Evolutionary conservation across 2,797 vertebrate genomes (phyloP).

Genomic region (Taenioides sp.): DNA sequence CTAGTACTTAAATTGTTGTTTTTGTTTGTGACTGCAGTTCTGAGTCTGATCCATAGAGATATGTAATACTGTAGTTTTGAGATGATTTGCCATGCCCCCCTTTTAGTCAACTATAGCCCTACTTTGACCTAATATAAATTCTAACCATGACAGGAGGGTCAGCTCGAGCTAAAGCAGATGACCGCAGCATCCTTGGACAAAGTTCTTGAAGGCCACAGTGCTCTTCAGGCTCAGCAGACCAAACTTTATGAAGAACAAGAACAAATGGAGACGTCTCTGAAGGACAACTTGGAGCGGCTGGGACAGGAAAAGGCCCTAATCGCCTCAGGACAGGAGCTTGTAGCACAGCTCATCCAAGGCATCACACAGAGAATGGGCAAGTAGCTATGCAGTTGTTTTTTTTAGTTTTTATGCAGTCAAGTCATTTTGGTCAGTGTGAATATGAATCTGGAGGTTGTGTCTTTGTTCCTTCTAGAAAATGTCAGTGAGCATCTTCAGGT

Average conservation of each 20-base stretch:
- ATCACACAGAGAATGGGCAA: conserved; percentile 76
- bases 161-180: conserved; percentile 78
- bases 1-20: no score
- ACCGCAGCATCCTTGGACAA: conserved; percentile 79
- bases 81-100: no score
- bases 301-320: conserved; percentile 79
- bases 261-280: conserved; percentile 72
- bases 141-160: conserved; percentile 73
- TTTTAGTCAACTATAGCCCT: no score
- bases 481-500: conserved; percentile 66
- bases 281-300: conserved; percentile 70
- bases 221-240: conserved; percentile 74
- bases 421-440: background rate
- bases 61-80: no score
- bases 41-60: no score
- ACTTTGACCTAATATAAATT: no score
- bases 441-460: background rate
- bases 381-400: conserved; percentile 2
- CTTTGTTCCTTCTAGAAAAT: conserved; percentile 64
- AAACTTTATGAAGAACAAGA: conserved; percentile 67
- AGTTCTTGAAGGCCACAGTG: conserved; percentile 75
- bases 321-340: conserved; percentile 72
- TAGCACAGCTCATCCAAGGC: conserved; percentile 77
- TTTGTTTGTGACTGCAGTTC: no score
- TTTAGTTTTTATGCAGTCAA: background rate